Conservation (phyloP, 2,113 vertebrate species). For the Phyllostomus hastatus region DNA sequence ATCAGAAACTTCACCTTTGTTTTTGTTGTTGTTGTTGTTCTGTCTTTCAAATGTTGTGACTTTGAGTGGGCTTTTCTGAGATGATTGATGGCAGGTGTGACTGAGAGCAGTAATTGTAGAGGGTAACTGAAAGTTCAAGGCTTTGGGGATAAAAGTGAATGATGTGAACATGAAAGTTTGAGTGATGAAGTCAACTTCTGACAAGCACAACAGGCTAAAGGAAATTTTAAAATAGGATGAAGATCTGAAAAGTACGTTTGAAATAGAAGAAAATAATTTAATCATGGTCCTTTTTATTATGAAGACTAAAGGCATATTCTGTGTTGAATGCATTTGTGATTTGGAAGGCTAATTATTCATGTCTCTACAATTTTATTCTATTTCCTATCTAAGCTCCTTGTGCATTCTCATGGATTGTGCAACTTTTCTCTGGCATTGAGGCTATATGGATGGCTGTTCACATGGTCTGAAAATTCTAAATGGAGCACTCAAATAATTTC, state of each 20-base stretch:
- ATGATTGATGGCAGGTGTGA: conserved; percentile 79
- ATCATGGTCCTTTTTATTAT: conserved; percentile 45
- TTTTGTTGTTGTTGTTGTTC: conserved; percentile 61
- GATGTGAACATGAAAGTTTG: conserved; percentile 77
- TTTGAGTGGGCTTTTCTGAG: conserved; percentile 70
- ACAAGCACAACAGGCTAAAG: conserved; percentile 77
- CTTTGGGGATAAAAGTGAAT: conserved; percentile 76
- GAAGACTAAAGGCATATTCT: conserved; percentile 33
- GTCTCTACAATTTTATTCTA: neutral
- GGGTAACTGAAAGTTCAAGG: conserved; percentile 78
- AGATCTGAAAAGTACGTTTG: conserved; percentile 69
- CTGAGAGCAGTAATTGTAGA: conserved; percentile 76
- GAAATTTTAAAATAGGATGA: conserved; percentile 73
- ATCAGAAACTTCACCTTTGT: conserved; percentile 53
- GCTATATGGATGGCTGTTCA: neutral
- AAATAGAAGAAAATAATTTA: conserved; percentile 57
- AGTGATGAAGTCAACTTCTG: conserved; percentile 75
- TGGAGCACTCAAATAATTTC: neutral
- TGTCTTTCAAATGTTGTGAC: conserved; percentile 51
- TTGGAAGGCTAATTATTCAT: conserved; percentile 26
- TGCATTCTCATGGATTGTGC: neutral
- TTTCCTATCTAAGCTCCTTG: neutral
- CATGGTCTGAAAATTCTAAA: neutral
- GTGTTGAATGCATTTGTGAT: conserved; percentile 36
- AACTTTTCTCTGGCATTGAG: conserved; percentile 30